These are phyloP conservation scores for Aphrocallistes beatrix DNA, from an alignment of 37 sponge, comb jelly and placozoan species.

Conservation along the genomic window DNA sequence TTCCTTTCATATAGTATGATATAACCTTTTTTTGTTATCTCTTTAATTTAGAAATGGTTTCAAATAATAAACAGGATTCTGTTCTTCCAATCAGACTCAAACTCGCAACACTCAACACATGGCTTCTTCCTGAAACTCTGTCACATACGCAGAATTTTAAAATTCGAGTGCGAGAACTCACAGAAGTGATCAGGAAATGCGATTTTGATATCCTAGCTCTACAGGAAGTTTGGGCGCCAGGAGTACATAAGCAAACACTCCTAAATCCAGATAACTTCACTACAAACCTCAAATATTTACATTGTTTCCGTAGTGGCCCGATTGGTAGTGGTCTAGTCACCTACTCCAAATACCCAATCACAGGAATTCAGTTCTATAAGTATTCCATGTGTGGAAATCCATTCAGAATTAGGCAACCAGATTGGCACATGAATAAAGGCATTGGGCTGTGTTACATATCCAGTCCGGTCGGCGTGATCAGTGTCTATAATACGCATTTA, in stretches of 20 bases:
- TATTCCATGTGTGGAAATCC: background rate
- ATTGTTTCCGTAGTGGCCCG: background rate
- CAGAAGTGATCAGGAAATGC: background rate
- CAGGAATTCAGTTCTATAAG: background rate
- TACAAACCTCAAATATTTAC: background rate
- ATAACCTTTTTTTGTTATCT: too few relatives aligned
- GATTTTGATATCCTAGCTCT: background rate
- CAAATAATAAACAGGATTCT: too few relatives aligned
- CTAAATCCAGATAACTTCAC: background rate
- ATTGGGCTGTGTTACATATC: background rate
- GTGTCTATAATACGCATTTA: slow-evolving; percentile 13
- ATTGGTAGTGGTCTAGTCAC: slow-evolving; percentile 4
- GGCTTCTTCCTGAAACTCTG: background rate
- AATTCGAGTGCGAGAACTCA: background rate
- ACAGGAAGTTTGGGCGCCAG: background rate
- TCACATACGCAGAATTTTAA: background rate
- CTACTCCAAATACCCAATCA: background rate
- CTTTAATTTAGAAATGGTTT: too few relatives aligned
- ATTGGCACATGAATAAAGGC: background rate
- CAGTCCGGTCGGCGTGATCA: background rate
- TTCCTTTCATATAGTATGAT: too few relatives aligned
- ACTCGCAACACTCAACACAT: background rate
- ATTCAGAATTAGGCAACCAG: background rate
- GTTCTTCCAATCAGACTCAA: too few relatives aligned
- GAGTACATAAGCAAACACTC: background rate